Percentiles rank a stretch among this genome's conserved stretches.
Evolutionary conservation across 1,140 invertebrate genomes (phyloP).

Genomic region (Subanguina moxae): DNA sequence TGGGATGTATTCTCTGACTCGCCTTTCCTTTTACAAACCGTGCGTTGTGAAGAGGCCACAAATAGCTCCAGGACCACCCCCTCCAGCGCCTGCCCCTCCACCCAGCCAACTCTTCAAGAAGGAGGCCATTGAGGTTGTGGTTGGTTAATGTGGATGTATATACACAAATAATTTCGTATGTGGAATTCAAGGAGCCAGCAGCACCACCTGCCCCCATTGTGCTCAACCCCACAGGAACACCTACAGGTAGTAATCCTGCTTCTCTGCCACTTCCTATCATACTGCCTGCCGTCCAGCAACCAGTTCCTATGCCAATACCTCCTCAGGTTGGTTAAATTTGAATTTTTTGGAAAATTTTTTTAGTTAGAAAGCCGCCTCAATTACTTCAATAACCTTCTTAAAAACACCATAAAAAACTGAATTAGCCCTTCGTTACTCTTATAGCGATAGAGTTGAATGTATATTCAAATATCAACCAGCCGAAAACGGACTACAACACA

Average conservation of each 20-base stretch:
- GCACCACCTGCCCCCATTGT: neutral
- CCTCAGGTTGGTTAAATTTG: neutral
- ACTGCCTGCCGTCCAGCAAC: slow-evolving; percentile 4
- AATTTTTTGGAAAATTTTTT: too few species aligned
- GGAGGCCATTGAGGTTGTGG: neutral
- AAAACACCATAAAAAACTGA: too few species aligned
- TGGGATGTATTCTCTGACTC: slow-evolving; percentile 5
- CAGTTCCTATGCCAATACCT: neutral
- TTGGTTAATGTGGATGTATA: neutral
- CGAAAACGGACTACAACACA: too few species aligned
- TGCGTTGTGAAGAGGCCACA: slow-evolving; percentile 22
- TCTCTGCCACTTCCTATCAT: neutral
- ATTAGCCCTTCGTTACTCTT: too few species aligned
- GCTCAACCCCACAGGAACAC: neutral
- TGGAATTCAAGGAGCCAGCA: neutral
- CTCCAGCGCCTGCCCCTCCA: neutral
- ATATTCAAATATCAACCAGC: too few species aligned
- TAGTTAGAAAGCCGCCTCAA: too few species aligned
- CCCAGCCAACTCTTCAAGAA: neutral
- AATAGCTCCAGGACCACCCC: neutral
- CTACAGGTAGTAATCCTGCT: neutral
- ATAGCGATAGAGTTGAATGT: too few species aligned
- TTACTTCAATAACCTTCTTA: too few species aligned
- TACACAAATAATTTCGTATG: too few species aligned
- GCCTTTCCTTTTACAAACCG: slow-evolving; percentile 26